These are phyloP conservation scores for Lepus timidus DNA, from an alignment of 2,113 vertebrate species.

Conservation along the genomic window DNA sequence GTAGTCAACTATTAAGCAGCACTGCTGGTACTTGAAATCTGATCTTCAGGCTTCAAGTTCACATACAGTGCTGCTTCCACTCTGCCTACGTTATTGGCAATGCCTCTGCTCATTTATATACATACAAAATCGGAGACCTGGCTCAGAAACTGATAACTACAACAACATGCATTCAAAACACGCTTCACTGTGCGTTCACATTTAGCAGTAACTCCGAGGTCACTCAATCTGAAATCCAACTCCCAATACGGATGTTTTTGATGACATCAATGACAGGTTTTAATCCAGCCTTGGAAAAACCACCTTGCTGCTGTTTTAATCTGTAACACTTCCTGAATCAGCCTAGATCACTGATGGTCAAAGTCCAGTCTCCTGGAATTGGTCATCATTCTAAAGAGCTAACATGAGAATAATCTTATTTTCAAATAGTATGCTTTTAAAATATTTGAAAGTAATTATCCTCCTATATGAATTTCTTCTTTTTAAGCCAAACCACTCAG, in stretches of 20 bases:
- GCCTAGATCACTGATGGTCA: background rate
- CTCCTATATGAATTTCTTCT: background rate
- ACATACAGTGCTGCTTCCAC: background rate
- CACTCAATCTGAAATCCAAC: background rate
- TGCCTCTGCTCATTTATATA: background rate
- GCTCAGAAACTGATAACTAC: background rate
- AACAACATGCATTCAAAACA: background rate
- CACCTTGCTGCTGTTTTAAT: background rate
- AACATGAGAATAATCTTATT: background rate
- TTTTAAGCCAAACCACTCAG: background rate
- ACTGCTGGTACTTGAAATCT: background rate
- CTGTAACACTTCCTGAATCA: background rate
- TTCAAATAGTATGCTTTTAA: conserved; percentile 14
- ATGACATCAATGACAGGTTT: background rate
- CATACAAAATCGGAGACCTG: background rate
- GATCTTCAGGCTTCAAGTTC: background rate
- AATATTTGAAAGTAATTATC: background rate
- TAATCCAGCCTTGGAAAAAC: background rate
- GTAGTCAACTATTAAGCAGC: background rate
- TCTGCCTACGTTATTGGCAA: background rate
- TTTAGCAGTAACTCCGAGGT: background rate
- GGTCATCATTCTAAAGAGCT: background rate
- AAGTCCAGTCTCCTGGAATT: background rate
- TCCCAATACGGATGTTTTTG: background rate
- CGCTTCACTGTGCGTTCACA: too few relatives aligned